A percentile compares a stretch with the other conserved stretches of the same genome.
Conservation (phyloP, 2,113 vertebrate genomes). For the Reinhardtius hippoglossoides region DNA sequence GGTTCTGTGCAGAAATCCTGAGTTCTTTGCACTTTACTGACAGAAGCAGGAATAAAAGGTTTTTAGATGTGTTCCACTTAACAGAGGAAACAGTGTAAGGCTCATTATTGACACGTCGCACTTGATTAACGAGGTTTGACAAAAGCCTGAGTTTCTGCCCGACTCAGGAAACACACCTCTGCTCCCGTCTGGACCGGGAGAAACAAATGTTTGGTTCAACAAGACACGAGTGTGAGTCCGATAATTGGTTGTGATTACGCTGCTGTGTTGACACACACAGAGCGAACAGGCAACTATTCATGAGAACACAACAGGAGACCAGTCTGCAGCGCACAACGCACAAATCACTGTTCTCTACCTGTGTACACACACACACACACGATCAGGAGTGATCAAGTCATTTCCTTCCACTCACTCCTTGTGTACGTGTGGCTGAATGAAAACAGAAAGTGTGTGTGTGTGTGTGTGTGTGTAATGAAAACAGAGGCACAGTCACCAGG, state of each 20-base stretch:
- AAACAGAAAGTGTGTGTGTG: too few species aligned
- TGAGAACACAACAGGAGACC: slow-evolving; percentile 46
- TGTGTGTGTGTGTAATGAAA: slow-evolving; percentile 34
- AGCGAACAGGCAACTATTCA: slow-evolving; percentile 65
- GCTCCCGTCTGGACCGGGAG: background rate
- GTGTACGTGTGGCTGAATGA: too few species aligned
- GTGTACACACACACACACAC: background rate
- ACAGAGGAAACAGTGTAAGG: too few species aligned
- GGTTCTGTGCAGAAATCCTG: too few species aligned
- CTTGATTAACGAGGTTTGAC: background rate
- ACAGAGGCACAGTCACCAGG: slow-evolving; percentile 58
- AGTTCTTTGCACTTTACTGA: background rate
- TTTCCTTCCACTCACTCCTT: too few species aligned
- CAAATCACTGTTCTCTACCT: slow-evolving; percentile 50
- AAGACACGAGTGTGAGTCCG: background rate
- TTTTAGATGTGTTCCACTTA: too few species aligned
- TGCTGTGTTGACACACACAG: slow-evolving; percentile 40
- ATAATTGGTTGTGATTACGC: slow-evolving; percentile 38
- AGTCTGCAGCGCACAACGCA: slow-evolving; percentile 55
- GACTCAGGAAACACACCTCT: background rate
- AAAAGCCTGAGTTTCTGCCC: background rate
- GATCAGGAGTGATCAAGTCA: too few species aligned
- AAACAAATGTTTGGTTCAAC: slow-evolving; percentile 4
- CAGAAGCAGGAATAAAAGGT: background rate
- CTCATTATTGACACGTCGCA: background rate